These are phyloP conservation scores for Ciconia nigra DNA, from an alignment of 2,797 vertebrate genomes.

Conservation along the genomic window DNA sequence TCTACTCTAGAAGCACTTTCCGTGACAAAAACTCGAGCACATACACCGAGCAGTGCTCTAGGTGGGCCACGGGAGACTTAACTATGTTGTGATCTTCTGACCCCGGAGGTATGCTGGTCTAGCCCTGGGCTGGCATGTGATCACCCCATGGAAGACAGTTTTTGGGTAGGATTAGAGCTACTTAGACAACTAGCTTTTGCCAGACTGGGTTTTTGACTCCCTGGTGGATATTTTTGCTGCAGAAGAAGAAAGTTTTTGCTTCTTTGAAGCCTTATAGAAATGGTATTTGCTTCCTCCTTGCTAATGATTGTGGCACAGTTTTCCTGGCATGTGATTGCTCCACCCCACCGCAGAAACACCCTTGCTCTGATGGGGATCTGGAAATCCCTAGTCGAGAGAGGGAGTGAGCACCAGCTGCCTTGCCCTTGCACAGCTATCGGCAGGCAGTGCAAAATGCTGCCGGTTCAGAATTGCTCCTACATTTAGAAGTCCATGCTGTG, in stretches of 20 bases:
- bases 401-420: background rate
- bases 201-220: background rate
- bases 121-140: background rate
- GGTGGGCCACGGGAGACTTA: background rate
- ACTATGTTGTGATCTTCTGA: background rate
- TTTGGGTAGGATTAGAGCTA: background rate
- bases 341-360: background rate
- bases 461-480: background rate
- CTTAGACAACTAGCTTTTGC: background rate
- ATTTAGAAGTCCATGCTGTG: background rate
- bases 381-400: constrained; percentile 11
- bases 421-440: background rate
- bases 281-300: background rate
- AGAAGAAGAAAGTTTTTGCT: background rate
- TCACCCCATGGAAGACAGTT: background rate
- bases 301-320: background rate
- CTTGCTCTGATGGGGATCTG: background rate
- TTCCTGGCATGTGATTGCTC: background rate
- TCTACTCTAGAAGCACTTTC: background rate
- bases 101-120: background rate
- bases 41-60: background rate
- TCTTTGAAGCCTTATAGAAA: background rate
- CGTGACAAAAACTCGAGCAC: background rate
- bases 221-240: background rate
- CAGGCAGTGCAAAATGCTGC: background rate